These are phyloP conservation scores for Leistus spinibarbis DNA, from an alignment of 2,888 invertebrate species.

Conservation along the genomic window DNA sequence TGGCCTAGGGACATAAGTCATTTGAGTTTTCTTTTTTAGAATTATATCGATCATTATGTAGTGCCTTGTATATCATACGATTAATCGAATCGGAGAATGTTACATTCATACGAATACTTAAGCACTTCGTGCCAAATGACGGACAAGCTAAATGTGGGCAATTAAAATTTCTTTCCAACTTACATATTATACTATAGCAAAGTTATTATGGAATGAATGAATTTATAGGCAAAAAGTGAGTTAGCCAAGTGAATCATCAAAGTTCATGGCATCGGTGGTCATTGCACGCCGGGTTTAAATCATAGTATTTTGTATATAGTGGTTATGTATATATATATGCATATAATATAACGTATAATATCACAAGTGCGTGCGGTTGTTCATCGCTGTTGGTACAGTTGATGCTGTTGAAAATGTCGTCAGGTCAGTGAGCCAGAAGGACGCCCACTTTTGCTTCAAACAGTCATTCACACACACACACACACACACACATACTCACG, in stretches of 20 bases:
- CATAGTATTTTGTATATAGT: neutral
- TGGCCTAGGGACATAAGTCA: no score
- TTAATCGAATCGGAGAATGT: no score
- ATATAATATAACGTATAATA: neutral
- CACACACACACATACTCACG: neutral
- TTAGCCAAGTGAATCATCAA: neutral
- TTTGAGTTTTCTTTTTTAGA: no score
- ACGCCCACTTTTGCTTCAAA: constrained; percentile 12
- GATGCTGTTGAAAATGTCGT: constrained; percentile 1
- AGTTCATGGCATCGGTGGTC: neutral
- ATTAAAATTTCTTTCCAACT: neutral
- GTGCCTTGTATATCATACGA: no score
- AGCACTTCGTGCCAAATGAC: no score
- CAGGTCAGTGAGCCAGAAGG: constrained; percentile 33
- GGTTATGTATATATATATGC: neutral
- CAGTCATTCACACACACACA: neutral
- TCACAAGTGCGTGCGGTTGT: neutral
- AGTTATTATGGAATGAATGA: neutral
- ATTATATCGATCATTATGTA: no score
- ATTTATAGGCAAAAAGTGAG: neutral
- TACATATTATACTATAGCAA: neutral
- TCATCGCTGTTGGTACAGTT: neutral
- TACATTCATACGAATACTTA: no score
- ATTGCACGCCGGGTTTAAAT: neutral
- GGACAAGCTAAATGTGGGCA: no score